Percentiles rank a stretch among this genome's conserved stretches.
Evolutionary conservation across 2,888 invertebrate genomes (phyloP).

Genomic region (Zhuqinia jingwanae): DNA sequence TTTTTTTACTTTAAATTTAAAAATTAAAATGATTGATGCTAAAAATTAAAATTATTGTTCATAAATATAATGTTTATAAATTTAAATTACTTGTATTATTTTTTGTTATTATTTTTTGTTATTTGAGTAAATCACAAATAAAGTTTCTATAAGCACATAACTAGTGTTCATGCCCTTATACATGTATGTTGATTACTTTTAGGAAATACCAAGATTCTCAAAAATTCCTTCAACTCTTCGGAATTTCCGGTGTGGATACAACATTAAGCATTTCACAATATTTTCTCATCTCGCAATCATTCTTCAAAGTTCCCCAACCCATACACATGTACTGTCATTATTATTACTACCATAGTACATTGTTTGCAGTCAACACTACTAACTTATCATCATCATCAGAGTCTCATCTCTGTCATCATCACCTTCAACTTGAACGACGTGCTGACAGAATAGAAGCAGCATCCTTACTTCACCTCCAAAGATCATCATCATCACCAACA

Average conservation of each 20-base stretch:
- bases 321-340: conserved; percentile 18
- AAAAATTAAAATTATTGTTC: too few relatives aligned
- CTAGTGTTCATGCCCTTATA: background rate
- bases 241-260: background rate
- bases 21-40: too few relatives aligned
- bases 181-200: background rate
- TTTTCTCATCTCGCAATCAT: background rate
- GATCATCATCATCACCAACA: conserved; percentile 8
- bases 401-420: conserved; percentile 17
- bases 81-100: background rate
- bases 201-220: background rate
- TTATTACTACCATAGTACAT: background rate
- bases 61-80: background rate
- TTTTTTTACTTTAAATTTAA: too few relatives aligned
- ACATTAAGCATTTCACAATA: background rate
- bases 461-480: background rate
- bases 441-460: background rate
- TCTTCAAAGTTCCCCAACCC: background rate
- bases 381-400: background rate
- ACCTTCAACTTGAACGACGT: background rate
- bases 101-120: background rate
- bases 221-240: background rate
- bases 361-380: background rate
- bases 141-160: conserved; percentile 1
- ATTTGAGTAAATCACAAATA: background rate